Conservation (phyloP, 1,140 invertebrate species). For the Cotesia glomerata region DNA sequence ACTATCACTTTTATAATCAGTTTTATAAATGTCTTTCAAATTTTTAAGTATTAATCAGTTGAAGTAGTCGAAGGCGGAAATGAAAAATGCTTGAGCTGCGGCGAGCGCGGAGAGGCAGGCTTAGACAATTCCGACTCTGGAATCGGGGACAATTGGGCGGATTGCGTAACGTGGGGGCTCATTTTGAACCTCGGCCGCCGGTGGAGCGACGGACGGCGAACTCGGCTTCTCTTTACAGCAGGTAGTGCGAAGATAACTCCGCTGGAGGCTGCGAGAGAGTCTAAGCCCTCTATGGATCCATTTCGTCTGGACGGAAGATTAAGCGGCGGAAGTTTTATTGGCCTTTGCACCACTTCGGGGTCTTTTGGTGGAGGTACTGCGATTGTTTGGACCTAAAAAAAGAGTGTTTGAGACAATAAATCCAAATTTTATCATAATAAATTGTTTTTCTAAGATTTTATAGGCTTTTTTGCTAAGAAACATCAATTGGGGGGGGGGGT, state of each 20-base stretch:
- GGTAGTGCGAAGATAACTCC: constrained; percentile 29
- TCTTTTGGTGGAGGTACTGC: background rate
- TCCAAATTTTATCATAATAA: too few species aligned
- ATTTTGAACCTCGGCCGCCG: constrained; percentile 56
- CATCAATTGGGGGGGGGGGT: too few species aligned
- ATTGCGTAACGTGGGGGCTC: constrained; percentile 56
- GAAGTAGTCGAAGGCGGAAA: constrained; percentile 50
- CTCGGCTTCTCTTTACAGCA: constrained; percentile 40
- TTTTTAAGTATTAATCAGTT: constrained; percentile 13
- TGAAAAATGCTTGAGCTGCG: constrained; percentile 49
- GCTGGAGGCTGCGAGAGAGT: background rate
- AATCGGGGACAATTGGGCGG: constrained; percentile 72
- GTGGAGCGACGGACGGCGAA: constrained; percentile 45
- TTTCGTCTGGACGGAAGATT: constrained; percentile 24
- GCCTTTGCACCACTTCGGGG: constrained; percentile 40
- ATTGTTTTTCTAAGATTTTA: too few species aligned
- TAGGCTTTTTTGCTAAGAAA: too few species aligned
- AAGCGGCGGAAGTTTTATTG: constrained; percentile 35
- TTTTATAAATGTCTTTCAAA: constrained; percentile 1
- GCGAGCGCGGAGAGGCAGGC: constrained; percentile 70
- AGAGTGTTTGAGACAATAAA: too few species aligned
- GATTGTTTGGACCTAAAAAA: constrained; percentile 12
- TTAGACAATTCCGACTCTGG: constrained; percentile 77
- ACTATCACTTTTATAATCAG: too few species aligned
- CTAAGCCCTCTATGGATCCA: background rate